Percentiles rank a stretch among this genome's conserved stretches.
Evolutionary conservation across 1,140 invertebrate genomes (phyloP).

Genomic region (Hydropsyche tenuis): DNA sequence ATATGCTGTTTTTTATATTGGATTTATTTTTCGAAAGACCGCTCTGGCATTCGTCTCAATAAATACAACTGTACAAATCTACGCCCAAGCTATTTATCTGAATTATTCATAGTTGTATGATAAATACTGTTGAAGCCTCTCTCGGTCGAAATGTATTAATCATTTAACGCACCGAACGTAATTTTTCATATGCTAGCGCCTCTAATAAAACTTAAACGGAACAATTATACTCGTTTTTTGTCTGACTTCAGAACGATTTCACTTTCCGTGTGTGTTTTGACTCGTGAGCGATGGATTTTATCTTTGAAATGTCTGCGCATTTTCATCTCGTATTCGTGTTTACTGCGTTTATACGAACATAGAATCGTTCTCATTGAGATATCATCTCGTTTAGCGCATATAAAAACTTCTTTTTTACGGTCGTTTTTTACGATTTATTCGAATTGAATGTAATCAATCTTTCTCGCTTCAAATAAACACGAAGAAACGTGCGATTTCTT

Average conservation of each 20-base stretch:
- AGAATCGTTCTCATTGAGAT: constrained; percentile 18
- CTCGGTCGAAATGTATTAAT: constrained; percentile 14
- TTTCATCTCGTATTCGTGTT: background rate
- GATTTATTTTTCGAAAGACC: background rate
- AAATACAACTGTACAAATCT: background rate
- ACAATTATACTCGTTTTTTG: too few species aligned
- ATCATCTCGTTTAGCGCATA: constrained; percentile 12
- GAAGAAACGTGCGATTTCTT: background rate
- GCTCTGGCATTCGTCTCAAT: background rate
- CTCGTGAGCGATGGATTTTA: too few species aligned
- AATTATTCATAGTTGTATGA: constrained; percentile 17
- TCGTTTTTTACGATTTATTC: constrained; percentile 20
- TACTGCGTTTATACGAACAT: background rate
- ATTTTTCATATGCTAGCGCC: constrained; percentile 1
- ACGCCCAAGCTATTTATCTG: constrained; percentile 7
- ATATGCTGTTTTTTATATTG: background rate
- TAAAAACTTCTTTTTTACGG: constrained; percentile 18
- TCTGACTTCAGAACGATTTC: too few species aligned
- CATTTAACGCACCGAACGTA: background rate
- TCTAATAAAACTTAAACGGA: too few species aligned
- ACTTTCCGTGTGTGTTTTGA: too few species aligned
- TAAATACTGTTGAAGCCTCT: constrained; percentile 10
- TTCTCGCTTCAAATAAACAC: constrained; percentile 7
- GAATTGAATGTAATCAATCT: constrained; percentile 21
- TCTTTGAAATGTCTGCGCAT: background rate